Evolutionary conservation across 2,113 vertebrate species (phyloP).

Genomic region (Atherinomorus stipes): DNA sequence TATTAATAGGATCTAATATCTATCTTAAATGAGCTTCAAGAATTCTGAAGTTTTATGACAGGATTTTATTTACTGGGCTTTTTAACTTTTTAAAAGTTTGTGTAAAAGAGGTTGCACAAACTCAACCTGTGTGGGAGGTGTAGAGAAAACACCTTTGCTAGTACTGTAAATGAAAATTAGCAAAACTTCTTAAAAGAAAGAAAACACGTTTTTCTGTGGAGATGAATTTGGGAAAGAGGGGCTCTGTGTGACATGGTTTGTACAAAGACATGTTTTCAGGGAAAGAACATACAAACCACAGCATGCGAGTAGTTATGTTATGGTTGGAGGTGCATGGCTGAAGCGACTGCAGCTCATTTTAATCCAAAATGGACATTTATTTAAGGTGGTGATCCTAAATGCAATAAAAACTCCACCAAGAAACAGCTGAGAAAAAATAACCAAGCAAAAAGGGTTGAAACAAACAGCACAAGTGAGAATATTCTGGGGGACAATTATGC

Average conservation of each 20-base stretch:
- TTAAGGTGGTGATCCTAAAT: neutral
- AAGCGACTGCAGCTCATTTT: neutral
- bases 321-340: too few relatives aligned
- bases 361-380: neutral
- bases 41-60: neutral
- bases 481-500: neutral
- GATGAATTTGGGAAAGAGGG: too few relatives aligned
- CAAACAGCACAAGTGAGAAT: neutral
- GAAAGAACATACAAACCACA: neutral
- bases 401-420: neutral
- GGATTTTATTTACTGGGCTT: too few relatives aligned
- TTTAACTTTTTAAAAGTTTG: too few relatives aligned
- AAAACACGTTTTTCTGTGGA: too few relatives aligned
- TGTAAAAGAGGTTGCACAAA: too few relatives aligned
- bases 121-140: too few relatives aligned
- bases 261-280: neutral
- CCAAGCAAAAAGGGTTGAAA: slow-evolving; percentile 1
- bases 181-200: too few relatives aligned
- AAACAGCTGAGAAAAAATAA: neutral
- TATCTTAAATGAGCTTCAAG: neutral
- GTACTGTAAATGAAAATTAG: too few relatives aligned
- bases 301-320: neutral
- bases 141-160: too few relatives aligned
- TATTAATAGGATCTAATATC: too few relatives aligned
- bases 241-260: too few relatives aligned